These are phyloP conservation scores for Nylanderia fulva DNA, from an alignment of 1,140 invertebrate species.

Conservation along the genomic window DNA sequence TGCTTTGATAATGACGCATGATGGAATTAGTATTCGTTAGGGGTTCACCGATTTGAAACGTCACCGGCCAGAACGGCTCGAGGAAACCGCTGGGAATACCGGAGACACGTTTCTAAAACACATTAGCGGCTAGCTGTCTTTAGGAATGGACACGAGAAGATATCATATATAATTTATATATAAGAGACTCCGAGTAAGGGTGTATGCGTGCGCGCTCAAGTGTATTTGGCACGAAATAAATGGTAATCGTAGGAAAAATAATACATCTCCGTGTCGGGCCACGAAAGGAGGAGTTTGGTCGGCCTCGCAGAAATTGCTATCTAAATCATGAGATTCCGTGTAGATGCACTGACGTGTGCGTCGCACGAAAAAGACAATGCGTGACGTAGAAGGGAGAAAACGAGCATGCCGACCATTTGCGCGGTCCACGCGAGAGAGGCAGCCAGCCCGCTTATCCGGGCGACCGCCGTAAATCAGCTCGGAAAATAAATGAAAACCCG, in stretches of 20 bases:
- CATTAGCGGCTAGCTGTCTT: not conserved
- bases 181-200: not conserved
- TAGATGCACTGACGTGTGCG: not conserved
- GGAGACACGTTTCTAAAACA: not conserved
- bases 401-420: slow-evolving; percentile 43
- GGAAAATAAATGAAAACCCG: slow-evolving; percentile 65
- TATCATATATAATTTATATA: not conserved
- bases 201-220: not conserved
- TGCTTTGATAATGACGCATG: slow-evolving; percentile 41
- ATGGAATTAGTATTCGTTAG: slow-evolving; percentile 54
- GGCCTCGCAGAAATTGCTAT: slow-evolving; percentile 54
- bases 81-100: not conserved
- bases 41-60: not conserved
- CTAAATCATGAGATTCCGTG: slow-evolving; percentile 58
- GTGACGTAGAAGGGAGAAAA: slow-evolving; percentile 46
- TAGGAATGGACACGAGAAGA: slow-evolving; percentile 12
- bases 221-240: slow-evolving; percentile 14
- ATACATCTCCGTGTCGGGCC: slow-evolving; percentile 16
- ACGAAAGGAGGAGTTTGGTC: not conserved
- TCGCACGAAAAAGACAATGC: slow-evolving; percentile 64
- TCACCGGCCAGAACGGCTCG: not conserved
- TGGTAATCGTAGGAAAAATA: slow-evolving; percentile 23
- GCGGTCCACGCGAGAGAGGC: slow-evolving; percentile 55
- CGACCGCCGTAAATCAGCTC: slow-evolving; percentile 68
- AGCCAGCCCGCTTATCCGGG: slow-evolving; percentile 62